These are phyloP conservation scores for Argentina silus DNA, from an alignment of 2,797 vertebrate genomes.

Conservation along the genomic window DNA sequence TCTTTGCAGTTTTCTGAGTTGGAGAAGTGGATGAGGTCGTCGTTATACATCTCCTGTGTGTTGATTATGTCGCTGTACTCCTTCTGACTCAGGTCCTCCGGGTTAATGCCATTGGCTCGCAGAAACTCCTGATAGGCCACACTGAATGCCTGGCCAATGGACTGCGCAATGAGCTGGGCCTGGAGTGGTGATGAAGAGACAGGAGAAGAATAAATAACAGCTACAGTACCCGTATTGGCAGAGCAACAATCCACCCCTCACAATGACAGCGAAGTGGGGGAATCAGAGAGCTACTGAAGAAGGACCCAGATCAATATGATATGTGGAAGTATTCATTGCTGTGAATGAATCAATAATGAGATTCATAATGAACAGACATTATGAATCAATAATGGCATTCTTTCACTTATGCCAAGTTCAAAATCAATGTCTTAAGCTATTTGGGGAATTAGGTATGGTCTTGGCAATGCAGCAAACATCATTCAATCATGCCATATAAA, in stretches of 20 bases:
- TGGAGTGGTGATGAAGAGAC: slow-evolving; percentile 47
- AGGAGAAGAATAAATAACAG: too few relatives aligned
- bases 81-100: slow-evolving; percentile 98
- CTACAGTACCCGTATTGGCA: neutral
- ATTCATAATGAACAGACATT: too few relatives aligned
- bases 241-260: neutral
- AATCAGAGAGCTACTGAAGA: neutral
- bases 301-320: neutral
- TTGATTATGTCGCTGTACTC: slow-evolving; percentile 99
- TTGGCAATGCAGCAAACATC: too few relatives aligned
- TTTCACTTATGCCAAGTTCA: neutral
- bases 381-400: neutral
- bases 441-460: neutral
- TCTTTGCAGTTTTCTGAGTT: slow-evolving; percentile 99
- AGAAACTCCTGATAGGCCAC: slow-evolving; percentile 99
- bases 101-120: slow-evolving; percentile 97
- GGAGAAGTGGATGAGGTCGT: slow-evolving; percentile 99
- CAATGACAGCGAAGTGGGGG: neutral
- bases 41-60: slow-evolving; percentile 99
- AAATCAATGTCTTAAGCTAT: neutral
- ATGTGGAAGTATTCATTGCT: neutral
- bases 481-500: neutral
- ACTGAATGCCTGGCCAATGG: slow-evolving; percentile 98
- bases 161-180: slow-evolving; percentile 99
- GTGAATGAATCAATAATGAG: neutral